These are phyloP conservation scores for Danionella cerebrum DNA, from an alignment of 2,113 vertebrate species.

Conservation along the genomic window DNA sequence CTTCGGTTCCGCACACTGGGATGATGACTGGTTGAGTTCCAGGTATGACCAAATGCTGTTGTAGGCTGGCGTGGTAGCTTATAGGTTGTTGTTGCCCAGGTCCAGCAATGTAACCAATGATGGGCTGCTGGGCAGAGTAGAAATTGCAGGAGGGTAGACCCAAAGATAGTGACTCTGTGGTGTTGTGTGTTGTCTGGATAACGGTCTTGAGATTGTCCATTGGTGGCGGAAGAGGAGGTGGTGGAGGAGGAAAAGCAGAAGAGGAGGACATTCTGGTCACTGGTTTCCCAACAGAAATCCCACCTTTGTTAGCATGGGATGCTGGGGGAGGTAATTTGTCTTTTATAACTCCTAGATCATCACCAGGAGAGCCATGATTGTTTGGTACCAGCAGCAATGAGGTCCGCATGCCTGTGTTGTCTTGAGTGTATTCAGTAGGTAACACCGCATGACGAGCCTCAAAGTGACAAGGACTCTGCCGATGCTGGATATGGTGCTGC, in stretches of 20 bases:
- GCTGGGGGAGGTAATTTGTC: constrained; percentile 69
- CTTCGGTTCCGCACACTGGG: constrained; percentile 72
- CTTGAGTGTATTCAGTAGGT: constrained; percentile 76
- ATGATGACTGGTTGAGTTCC: constrained; percentile 88
- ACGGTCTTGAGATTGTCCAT: constrained; percentile 80
- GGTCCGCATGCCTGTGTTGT: constrained; percentile 74
- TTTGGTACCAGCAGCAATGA: constrained; percentile 89
- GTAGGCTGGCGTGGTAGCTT: constrained; percentile 77
- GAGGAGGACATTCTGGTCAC: constrained; percentile 60
- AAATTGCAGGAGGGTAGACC: constrained; percentile 78
- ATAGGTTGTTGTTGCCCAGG: constrained; percentile 62
- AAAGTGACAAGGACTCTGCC: constrained; percentile 69
- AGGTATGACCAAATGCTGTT: constrained; percentile 90
- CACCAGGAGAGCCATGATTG: constrained; percentile 66
- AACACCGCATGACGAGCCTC: constrained; percentile 82
- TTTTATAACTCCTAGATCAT: constrained; percentile 66
- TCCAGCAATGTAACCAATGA: constrained; percentile 86
- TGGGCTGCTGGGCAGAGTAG: constrained; percentile 78
- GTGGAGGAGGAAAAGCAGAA: constrained; percentile 59
- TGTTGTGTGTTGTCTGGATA: constrained; percentile 86
- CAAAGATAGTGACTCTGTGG: constrained; percentile 79
- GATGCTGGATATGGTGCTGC: constrained; percentile 49
- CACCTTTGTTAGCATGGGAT: constrained; percentile 69
- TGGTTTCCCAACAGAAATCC: constrained; percentile 78
- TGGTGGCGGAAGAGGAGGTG: constrained; percentile 69